phyloP scores from a whole-genome alignment of 2,888 invertebrate species.

The Horisme vitalbata region DNA sequence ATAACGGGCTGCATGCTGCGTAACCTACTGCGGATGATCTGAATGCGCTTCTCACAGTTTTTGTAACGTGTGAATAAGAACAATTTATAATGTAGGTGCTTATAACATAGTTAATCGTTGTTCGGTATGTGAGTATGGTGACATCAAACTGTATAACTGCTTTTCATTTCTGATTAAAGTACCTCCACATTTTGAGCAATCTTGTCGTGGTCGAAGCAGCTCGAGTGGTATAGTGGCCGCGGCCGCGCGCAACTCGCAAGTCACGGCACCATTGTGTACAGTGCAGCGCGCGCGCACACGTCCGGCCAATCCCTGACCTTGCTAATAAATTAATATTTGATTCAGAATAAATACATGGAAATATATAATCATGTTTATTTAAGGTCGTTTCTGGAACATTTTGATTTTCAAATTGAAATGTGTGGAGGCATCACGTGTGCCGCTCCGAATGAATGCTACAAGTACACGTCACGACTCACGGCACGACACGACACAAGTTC shows the following conservation, averaged over 20 bases:
- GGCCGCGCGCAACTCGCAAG: conserved; percentile 4
- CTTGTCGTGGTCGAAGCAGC: too few species aligned
- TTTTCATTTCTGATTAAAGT: too few species aligned
- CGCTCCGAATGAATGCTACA: too few species aligned
- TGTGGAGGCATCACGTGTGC: neutral
- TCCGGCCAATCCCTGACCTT: conserved; percentile 14
- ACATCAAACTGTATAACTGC: neutral
- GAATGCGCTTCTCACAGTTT: conserved; percentile 15
- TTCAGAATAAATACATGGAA: too few species aligned
- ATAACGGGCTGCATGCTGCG: too few species aligned
- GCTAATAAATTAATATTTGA: too few species aligned
- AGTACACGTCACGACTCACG: too few species aligned
- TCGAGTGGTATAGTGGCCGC: too few species aligned
- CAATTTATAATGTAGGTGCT: too few species aligned
- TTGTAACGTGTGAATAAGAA: conserved; percentile 20
- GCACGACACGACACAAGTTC: neutral
- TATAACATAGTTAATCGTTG: too few species aligned
- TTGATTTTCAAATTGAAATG: conserved; percentile 18
- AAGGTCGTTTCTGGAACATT: conserved; percentile 15
- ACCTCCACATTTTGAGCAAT: too few species aligned
- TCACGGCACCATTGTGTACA: conserved; percentile 12
- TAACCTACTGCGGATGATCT: neutral
- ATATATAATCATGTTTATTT: conserved; percentile 24
- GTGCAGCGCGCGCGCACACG: too few species aligned
- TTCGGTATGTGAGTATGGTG: neutral